Conservation (phyloP, 1,140 invertebrate species). For the Sinonovacula constricta region DNA sequence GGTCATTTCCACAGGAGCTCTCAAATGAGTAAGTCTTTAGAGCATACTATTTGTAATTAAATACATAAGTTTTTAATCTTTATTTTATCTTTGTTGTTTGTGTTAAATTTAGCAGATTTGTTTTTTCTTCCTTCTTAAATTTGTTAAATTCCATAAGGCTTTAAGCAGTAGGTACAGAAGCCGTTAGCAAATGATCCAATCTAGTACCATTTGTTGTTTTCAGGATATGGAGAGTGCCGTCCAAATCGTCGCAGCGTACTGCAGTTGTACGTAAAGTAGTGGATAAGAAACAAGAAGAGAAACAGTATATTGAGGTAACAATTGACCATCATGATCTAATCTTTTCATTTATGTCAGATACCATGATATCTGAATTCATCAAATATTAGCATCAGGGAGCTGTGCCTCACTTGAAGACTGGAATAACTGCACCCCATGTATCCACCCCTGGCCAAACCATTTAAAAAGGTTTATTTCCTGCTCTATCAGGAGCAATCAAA, state of each 20-base stretch:
- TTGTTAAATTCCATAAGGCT: conserved; percentile 8
- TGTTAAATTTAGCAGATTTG: not conserved
- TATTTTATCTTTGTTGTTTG: not conserved
- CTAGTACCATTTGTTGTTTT: conserved; percentile 11
- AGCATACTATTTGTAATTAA: not conserved
- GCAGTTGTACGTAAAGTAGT: conserved; percentile 68
- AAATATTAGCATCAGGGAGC: too few species aligned
- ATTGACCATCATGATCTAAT: too few species aligned
- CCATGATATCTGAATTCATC: too few species aligned
- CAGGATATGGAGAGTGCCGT: conserved; percentile 72
- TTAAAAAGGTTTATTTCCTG: too few species aligned
- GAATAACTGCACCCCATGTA: too few species aligned
- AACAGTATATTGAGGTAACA: conserved; percentile 76
- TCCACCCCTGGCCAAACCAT: too few species aligned
- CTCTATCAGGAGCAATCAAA: too few species aligned
- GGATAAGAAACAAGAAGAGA: conserved; percentile 74
- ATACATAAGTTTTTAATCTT: not conserved
- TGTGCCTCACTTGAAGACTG: too few species aligned
- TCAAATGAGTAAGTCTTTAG: conserved; percentile 40
- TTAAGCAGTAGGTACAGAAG: not conserved
- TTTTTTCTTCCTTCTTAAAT: conserved; percentile 10
- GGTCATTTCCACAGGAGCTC: conserved; percentile 34
- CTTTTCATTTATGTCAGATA: too few species aligned
- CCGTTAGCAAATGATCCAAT: not conserved
- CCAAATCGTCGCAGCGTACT: conserved; percentile 66